Conservation (phyloP, 2,113 vertebrate species). For the Irena cyanogastra region DNA sequence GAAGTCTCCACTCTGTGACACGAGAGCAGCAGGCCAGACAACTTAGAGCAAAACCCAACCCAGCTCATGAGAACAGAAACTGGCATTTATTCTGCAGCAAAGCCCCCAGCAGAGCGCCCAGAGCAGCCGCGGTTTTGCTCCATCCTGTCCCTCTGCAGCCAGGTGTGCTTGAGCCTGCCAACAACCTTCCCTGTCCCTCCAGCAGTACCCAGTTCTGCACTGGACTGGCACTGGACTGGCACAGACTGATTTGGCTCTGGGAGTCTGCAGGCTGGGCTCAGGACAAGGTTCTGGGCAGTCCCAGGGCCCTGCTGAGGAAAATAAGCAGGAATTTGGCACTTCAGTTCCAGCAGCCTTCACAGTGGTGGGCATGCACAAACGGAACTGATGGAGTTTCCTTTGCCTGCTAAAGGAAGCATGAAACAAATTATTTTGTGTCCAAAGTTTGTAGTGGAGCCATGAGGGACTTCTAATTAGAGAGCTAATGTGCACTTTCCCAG, state of each 20-base stretch:
- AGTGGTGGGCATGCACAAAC: background rate
- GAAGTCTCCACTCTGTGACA: background rate
- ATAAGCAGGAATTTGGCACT: background rate
- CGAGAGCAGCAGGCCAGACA: background rate
- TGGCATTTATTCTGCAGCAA: background rate
- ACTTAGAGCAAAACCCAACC: background rate
- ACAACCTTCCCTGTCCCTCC: background rate
- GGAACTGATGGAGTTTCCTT: background rate
- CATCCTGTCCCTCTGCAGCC: background rate
- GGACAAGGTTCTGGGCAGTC: background rate
- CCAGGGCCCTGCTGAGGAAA: background rate
- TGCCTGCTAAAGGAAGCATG: slow-evolving; percentile 7
- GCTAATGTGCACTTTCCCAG: slow-evolving; percentile 45
- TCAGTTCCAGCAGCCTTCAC: background rate
- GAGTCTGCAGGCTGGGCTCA: rapidly evolving
- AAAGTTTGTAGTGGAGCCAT: slow-evolving; percentile 21
- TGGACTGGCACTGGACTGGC: rapidly evolving
- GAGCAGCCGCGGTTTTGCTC: background rate
- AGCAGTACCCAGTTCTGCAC: rapidly evolving
- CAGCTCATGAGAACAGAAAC: background rate
- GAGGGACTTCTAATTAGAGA: slow-evolving; percentile 58
- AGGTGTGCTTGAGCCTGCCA: background rate
- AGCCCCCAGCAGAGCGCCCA: rapidly evolving
- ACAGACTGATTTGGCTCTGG: background rate
- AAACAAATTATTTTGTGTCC: slow-evolving; percentile 36